A percentile compares a stretch with the other conserved stretches of the same genome.
Evolutionary conservation across 1,140 invertebrate genomes (phyloP).

Genomic region (Drosophila rufa): DNA sequence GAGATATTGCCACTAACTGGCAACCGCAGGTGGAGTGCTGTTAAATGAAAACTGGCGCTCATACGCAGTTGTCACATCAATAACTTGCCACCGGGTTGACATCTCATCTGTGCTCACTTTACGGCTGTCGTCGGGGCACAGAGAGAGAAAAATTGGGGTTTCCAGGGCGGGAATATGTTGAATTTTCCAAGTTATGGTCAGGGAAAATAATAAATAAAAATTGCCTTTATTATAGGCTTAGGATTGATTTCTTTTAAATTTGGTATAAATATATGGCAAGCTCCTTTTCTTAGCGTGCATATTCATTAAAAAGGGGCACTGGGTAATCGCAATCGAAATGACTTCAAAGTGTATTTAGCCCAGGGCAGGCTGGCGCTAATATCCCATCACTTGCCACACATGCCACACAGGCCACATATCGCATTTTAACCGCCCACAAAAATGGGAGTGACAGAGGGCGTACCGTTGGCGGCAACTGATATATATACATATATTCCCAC

Average conservation of each 20-base stretch:
- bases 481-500: background rate
- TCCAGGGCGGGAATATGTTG: no score
- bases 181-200: no score
- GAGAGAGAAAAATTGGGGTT: background rate
- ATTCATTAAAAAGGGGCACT: background rate
- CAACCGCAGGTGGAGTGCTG: constrained; percentile 17
- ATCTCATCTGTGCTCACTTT: constrained; percentile 17
- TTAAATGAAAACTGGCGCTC: constrained; percentile 29
- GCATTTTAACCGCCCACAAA: constrained; percentile 10
- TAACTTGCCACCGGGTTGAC: constrained; percentile 21
- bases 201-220: no score
- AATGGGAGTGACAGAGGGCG: background rate
- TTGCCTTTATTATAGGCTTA: no score
- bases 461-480: background rate
- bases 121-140: constrained; percentile 8
- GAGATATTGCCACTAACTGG: constrained; percentile 5
- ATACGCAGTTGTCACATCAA: constrained; percentile 37
- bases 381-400: background rate
- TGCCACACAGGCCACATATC: background rate
- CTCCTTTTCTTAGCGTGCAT: no score
- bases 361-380: background rate
- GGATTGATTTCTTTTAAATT: no score
- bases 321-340: background rate
- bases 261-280: background rate
- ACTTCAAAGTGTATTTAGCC: background rate